A percentile compares a stretch with the other conserved stretches of the same genome.
These are phyloP conservation scores for Protobothrops mucrosquamatus DNA, from an alignment of 2,113 vertebrate genomes.

Conservation along the genomic window DNA sequence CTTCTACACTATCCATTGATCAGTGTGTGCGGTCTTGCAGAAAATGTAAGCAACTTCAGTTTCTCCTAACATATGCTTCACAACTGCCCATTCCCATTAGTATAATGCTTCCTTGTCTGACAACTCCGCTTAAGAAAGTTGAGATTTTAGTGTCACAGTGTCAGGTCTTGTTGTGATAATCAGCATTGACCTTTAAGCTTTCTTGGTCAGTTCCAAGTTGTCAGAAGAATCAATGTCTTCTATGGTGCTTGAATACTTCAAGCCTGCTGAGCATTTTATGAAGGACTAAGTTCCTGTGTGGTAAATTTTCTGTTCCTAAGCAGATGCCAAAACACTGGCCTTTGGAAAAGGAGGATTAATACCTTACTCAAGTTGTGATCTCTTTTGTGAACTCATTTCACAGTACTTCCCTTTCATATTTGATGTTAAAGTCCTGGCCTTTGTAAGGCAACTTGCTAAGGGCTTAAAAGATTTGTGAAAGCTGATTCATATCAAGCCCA, in stretches of 20 bases:
- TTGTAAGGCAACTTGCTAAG: background rate
- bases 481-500: background rate
- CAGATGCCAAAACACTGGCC: conserved; percentile 1
- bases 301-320: conserved; percentile 4
- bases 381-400: background rate
- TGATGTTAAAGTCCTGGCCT: background rate
- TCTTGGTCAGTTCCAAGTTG: background rate
- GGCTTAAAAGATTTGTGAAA: background rate
- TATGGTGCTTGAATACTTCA: background rate
- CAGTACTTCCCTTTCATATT: background rate
- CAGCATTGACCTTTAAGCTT: conserved; percentile 8
- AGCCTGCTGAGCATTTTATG: conserved; percentile 19
- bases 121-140: background rate
- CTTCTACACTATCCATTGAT: background rate
- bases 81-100: background rate
- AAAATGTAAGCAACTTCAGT: background rate
- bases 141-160: background rate
- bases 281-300: background rate
- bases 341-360: conserved; percentile 14
- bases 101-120: conserved; percentile 23
- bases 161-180: background rate
- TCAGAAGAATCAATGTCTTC: background rate
- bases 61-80: conserved; percentile 8
- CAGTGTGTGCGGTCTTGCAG: background rate
- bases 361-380: conserved; percentile 1